Evolutionary conservation across 2,888 invertebrate genomes (phyloP).

Genomic region (Agrotis ipsilon): DNA sequence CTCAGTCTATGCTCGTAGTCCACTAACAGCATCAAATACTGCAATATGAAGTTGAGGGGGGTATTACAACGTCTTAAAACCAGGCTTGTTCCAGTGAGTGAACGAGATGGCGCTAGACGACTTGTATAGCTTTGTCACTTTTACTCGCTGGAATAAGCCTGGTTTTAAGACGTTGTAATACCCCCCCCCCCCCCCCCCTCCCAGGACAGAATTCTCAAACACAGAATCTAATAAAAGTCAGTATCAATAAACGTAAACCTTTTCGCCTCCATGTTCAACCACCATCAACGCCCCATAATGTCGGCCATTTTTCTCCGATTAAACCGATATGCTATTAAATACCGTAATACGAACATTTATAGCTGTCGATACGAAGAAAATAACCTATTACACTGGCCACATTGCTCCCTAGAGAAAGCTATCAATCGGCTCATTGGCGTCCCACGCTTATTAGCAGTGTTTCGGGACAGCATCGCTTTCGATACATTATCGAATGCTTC

Average conservation of each 20-base stretch:
- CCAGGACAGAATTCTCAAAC: neutral
- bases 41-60: too few relatives aligned
- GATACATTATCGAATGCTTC: constrained; percentile 72
- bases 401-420: constrained; percentile 69
- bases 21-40: too few relatives aligned
- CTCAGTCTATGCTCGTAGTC: too few relatives aligned
- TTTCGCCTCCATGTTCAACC: constrained; percentile 11
- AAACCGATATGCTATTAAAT: constrained; percentile 55
- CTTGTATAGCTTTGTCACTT: too few relatives aligned
- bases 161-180: too few relatives aligned
- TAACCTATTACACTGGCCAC: constrained; percentile 66
- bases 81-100: too few relatives aligned
- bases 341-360: constrained; percentile 61
- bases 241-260: constrained; percentile 8
- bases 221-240: neutral
- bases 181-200: too few relatives aligned
- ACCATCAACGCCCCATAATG: constrained; percentile 34
- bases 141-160: too few relatives aligned
- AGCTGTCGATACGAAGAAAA: constrained; percentile 62
- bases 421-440: constrained; percentile 74
- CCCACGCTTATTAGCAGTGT: constrained; percentile 71
- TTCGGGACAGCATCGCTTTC: constrained; percentile 73
- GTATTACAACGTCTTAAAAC: too few relatives aligned
- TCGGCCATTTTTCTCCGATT: constrained; percentile 52
- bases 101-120: too few relatives aligned